Conservation (phyloP, 1,140 invertebrate species). For the Calycopis cecrops region DNA sequence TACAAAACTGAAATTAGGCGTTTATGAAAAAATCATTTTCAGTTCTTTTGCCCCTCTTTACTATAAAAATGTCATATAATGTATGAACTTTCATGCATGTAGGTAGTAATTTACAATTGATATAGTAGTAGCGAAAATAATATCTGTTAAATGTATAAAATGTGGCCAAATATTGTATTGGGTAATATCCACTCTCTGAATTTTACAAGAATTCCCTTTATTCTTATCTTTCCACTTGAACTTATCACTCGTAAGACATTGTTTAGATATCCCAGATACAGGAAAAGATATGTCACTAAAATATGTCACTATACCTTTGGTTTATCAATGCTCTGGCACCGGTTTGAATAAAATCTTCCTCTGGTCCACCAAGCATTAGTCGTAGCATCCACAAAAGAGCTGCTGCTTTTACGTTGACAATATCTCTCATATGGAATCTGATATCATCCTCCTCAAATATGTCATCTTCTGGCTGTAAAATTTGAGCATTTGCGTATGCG, state of each 20-base stretch:
- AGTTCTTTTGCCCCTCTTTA: too few species aligned
- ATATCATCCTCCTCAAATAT: conserved; percentile 42
- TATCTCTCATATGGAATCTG: conserved; percentile 35
- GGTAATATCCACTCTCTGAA: too few species aligned
- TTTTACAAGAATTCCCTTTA: too few species aligned
- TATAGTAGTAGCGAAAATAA: too few species aligned
- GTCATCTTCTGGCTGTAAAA: conserved; percentile 29
- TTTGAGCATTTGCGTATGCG: conserved; percentile 25
- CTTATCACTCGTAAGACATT: conserved; percentile 26
- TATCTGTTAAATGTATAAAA: too few species aligned
- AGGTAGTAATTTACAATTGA: too few species aligned
- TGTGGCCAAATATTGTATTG: too few species aligned
- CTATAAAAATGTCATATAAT: too few species aligned
- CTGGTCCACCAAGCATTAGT: conserved; percentile 31
- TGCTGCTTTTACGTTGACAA: conserved; percentile 47
- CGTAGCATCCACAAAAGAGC: conserved; percentile 51
- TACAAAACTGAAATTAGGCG: too few species aligned
- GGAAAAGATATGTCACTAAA: conserved; percentile 20
- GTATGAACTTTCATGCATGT: too few species aligned
- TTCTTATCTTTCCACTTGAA: too few species aligned
- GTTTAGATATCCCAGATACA: background rate
- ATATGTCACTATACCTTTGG: conserved; percentile 12
- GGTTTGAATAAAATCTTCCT: conserved; percentile 42
- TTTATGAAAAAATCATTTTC: too few species aligned
- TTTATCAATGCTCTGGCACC: conserved; percentile 31